phyloP scores from a whole-genome alignment of 2,113 vertebrate species.

The Alethe diademata region DNA sequence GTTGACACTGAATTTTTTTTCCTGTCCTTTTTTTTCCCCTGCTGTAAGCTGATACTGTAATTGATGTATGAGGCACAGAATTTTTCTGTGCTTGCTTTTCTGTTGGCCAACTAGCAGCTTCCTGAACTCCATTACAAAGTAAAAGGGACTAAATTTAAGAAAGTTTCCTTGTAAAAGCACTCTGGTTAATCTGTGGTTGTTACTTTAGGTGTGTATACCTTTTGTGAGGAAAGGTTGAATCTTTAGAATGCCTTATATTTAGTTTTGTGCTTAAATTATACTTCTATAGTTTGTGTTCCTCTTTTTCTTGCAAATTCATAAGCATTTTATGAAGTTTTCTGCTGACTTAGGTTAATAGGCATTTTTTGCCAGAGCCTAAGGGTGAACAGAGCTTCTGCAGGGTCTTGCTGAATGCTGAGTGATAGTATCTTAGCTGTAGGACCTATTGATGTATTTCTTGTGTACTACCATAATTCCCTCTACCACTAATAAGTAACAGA shows the following conservation, averaged over 20 bases:
- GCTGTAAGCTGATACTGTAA: neutral
- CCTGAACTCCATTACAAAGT: neutral
- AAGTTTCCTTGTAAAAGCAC: neutral
- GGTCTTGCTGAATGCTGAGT: neutral
- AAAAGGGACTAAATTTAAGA: neutral
- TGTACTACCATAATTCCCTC: neutral
- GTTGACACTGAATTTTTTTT: neutral
- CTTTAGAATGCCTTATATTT: neutral
- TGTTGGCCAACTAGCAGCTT: neutral
- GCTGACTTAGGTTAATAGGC: neutral
- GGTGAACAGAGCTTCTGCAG: neutral
- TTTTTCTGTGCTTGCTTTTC: neutral
- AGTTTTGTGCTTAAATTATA: neutral
- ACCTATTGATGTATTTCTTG: neutral
- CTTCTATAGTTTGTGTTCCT: neutral
- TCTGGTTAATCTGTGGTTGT: neutral
- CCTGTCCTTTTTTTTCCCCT: rapidly evolving
- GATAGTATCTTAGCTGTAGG: neutral
- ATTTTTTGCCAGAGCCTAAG: neutral
- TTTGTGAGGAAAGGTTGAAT: neutral
- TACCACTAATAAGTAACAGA: neutral
- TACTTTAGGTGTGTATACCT: neutral
- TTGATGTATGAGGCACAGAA: neutral
- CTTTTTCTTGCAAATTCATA: neutral
- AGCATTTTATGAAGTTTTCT: neutral